Evolutionary conservation across 2,888 invertebrate genomes (phyloP).

Genomic region (Drosophila limbata): DNA sequence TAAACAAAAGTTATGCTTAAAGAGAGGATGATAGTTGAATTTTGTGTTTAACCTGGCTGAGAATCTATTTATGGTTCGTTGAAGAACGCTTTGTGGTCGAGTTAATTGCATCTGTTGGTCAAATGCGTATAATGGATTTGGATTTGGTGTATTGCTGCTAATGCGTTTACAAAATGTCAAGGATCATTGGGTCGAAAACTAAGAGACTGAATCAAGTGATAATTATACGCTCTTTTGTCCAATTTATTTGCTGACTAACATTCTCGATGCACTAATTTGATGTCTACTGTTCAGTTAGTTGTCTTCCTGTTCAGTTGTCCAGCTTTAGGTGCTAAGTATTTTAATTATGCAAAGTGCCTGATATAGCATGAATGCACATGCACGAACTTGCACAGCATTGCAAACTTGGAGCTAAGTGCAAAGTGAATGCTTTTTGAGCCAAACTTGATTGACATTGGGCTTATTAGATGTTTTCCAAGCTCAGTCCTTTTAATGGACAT

Average conservation of each 20-base stretch:
- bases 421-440: conserved; percentile 44
- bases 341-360: conserved; percentile 61
- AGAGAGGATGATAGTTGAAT: conserved; percentile 19
- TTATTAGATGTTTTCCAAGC: conserved; percentile 42
- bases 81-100: conserved; percentile 19
- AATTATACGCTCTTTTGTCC: conserved; percentile 47
- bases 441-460: conserved; percentile 23
- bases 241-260: conserved; percentile 50
- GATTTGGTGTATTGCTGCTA: conserved; percentile 10
- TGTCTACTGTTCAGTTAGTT: conserved; percentile 3
- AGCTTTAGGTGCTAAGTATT: conserved; percentile 37
- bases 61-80: background rate
- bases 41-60: conserved; percentile 6
- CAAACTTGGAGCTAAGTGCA: conserved; percentile 23
- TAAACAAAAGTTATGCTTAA: conserved; percentile 19
- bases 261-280: conserved; percentile 27
- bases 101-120: conserved; percentile 41
- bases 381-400: conserved; percentile 20
- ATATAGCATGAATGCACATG: conserved; percentile 20
- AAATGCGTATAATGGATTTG: conserved; percentile 18
- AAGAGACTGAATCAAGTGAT: conserved; percentile 20
- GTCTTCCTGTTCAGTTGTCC: conserved; percentile 13
- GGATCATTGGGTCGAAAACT: conserved; percentile 13
- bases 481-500: conserved; percentile 8
- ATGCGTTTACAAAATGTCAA: conserved; percentile 32